Evolutionary conservation across 2,113 vertebrate genomes (phyloP).

Genomic region (Australoheros scitulus): DNA sequence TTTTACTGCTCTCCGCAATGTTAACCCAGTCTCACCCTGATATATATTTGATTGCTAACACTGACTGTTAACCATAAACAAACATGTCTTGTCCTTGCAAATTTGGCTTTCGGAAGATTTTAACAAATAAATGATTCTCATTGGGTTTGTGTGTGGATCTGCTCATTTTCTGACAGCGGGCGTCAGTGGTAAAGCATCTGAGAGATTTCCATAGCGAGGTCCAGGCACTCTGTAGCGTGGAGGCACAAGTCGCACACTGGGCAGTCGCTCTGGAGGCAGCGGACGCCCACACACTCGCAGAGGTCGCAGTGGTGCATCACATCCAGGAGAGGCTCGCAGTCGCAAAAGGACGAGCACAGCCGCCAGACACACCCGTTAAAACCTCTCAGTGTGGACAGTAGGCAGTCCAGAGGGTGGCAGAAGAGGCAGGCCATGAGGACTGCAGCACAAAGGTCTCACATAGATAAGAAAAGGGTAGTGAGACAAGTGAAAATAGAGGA

Average conservation of each 20-base stretch:
- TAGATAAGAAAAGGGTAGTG: not conserved
- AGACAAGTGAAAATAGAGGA: not conserved
- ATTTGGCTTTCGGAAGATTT: conserved; percentile 51
- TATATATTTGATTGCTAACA: conserved; percentile 36
- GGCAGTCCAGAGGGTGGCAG: conserved; percentile 77
- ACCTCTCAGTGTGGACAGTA: conserved; percentile 60
- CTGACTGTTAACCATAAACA: conserved; percentile 55
- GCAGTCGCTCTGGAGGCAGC: conserved; percentile 61
- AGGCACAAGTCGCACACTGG: conserved; percentile 70
- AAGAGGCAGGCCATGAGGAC: conserved; percentile 79
- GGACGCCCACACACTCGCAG: conserved; percentile 29
- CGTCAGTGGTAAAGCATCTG: conserved; percentile 79
- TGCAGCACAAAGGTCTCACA: conserved; percentile 75
- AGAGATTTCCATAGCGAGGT: conserved; percentile 81
- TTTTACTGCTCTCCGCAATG: conserved; percentile 12
- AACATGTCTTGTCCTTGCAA: conserved; percentile 35
- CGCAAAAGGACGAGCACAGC: conserved; percentile 66
- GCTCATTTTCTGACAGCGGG: not conserved
- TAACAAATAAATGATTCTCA: conserved; percentile 65
- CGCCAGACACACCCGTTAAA: conserved; percentile 57
- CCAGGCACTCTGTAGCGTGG: conserved; percentile 77
- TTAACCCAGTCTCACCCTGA: conserved; percentile 19
- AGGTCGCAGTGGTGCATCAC: conserved; percentile 51
- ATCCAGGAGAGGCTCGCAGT: conserved; percentile 63
- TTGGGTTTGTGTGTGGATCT: not conserved